Conservation (phyloP, 2,797 vertebrate species). For the Okamejei kenojei region DNA sequence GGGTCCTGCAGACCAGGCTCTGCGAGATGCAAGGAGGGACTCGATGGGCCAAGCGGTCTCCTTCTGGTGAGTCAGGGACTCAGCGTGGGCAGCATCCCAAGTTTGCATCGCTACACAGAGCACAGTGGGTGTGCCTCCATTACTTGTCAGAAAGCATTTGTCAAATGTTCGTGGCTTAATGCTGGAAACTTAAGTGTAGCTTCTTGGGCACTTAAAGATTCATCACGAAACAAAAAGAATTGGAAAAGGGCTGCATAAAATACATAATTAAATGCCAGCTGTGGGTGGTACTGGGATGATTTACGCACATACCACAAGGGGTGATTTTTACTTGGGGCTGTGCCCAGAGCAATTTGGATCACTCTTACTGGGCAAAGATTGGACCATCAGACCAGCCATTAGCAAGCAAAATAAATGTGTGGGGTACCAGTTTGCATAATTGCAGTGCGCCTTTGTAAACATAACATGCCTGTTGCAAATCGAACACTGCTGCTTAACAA, state of each 20-base stretch:
- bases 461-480: not conserved
- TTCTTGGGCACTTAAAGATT: not conserved
- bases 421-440: not conserved
- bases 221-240: not conserved
- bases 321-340: not conserved
- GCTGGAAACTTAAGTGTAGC: not conserved
- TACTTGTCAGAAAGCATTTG: not conserved
- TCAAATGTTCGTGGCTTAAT: not conserved
- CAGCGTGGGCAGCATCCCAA: not conserved
- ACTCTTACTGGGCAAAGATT: not conserved
- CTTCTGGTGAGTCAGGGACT: not conserved
- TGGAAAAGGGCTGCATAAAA: not conserved
- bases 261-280: not conserved
- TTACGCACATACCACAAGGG: not conserved
- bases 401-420: not conserved
- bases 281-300: not conserved
- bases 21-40: not conserved
- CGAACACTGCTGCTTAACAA: too few species aligned
- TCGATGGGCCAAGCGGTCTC: not conserved
- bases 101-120: not conserved
- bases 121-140: not conserved
- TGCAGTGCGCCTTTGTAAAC: not conserved
- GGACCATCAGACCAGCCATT: not conserved
- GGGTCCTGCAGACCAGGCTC: too few species aligned
- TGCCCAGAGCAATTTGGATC: not conserved